Conservation (phyloP, 2,113 vertebrate species). For the Myrmophylax atrothorax region DNA sequence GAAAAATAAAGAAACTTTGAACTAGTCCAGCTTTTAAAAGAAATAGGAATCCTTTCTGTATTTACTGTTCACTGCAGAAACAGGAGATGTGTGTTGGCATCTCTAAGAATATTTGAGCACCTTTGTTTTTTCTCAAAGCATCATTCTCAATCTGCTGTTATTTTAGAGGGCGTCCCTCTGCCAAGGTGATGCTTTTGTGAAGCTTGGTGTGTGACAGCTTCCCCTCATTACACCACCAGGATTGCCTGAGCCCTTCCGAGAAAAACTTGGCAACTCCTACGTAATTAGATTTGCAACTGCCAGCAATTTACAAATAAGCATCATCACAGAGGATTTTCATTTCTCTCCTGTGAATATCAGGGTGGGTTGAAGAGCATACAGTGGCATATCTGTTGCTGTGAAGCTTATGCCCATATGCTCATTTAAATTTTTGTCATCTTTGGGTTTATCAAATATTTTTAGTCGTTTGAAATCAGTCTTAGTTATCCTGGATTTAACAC, state of each 20-base stretch:
- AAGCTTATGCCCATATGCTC: not conserved
- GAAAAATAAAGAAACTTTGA: not conserved
- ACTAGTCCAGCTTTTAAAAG: not conserved
- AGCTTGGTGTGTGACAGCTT: not conserved
- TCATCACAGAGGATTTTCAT: not conserved
- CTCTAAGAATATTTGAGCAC: not conserved
- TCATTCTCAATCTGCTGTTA: not conserved
- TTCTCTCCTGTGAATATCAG: not conserved
- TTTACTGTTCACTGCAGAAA: not conserved
- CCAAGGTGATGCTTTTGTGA: not conserved
- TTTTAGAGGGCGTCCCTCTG: not conserved
- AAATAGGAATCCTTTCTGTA: not conserved
- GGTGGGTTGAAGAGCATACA: accelerated
- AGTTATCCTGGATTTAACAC: not conserved
- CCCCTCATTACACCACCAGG: not conserved
- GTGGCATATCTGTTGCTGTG: accelerated
- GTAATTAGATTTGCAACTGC: not conserved
- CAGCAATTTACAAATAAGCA: not conserved
- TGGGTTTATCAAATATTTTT: not conserved
- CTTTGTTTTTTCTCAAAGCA: constrained; percentile 11
- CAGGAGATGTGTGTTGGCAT: not conserved
- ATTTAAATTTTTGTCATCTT: not conserved
- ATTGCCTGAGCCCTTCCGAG: not conserved
- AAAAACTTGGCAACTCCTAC: not conserved
- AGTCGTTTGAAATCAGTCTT: not conserved